These are phyloP conservation scores for Creontiades dilutus DNA, from an alignment of 2,888 invertebrate genomes.

Conservation along the genomic window DNA sequence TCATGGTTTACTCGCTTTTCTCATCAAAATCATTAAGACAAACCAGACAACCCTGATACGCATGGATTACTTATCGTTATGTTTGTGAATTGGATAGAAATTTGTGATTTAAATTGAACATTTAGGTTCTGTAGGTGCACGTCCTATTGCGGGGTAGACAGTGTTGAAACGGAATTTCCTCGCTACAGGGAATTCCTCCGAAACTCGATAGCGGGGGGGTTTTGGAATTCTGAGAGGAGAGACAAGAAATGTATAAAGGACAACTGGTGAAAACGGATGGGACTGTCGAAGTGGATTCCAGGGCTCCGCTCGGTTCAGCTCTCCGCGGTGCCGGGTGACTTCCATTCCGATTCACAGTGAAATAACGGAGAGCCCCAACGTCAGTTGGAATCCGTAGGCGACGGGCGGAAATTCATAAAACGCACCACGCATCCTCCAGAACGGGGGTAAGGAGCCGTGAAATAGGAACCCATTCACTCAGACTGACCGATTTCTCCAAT, in stretches of 20 bases:
- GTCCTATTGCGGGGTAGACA: not conserved
- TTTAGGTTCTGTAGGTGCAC: too few relatives aligned
- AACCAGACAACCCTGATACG: too few relatives aligned
- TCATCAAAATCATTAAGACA: too few relatives aligned
- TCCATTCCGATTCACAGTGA: constrained; percentile 12
- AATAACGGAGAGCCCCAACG: constrained; percentile 6
- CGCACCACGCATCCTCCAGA: not conserved
- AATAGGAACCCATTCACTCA: too few relatives aligned
- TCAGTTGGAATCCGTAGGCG: not conserved
- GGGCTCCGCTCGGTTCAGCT: not conserved
- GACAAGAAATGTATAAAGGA: constrained; percentile 18
- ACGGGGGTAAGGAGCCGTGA: too few relatives aligned
- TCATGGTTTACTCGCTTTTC: too few relatives aligned
- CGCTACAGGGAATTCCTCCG: not conserved
- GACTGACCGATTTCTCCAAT: too few relatives aligned
- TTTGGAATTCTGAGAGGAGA: not conserved
- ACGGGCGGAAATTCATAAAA: constrained; percentile 6
- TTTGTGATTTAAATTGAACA: too few relatives aligned
- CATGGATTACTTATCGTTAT: too few relatives aligned
- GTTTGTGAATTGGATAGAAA: too few relatives aligned
- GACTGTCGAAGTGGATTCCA: constrained; percentile 23
- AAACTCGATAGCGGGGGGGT: constrained; percentile 1
- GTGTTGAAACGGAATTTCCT: not conserved
- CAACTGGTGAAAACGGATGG: constrained; percentile 40
- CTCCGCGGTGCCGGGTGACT: not conserved